These are phyloP conservation scores for Drosophila pegasa DNA, from an alignment of 2,888 invertebrate species.

Conservation along the genomic window DNA sequence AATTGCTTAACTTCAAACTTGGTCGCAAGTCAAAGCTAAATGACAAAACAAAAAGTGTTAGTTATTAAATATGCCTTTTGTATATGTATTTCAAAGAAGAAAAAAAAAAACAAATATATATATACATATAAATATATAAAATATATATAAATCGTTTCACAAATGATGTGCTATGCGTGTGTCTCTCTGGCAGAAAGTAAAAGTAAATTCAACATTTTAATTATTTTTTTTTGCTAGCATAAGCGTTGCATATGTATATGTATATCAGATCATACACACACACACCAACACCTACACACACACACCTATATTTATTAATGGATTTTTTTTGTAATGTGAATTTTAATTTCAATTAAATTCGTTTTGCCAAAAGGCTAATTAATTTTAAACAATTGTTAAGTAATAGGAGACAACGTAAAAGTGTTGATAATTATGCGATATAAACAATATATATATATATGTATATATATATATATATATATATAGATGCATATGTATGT, in stretches of 20 bases:
- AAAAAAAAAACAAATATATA: background rate
- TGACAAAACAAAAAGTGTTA: constrained; percentile 6
- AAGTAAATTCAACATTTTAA: constrained; percentile 22
- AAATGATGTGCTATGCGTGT: constrained; percentile 29
- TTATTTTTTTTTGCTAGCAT: constrained; percentile 51
- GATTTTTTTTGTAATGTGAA: constrained; percentile 17
- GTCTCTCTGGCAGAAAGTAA: constrained; percentile 27
- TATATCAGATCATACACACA: constrained; percentile 21
- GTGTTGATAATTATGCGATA: constrained; percentile 40
- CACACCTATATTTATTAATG: constrained; percentile 42
- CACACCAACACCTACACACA: background rate
- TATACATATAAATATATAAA: background rate
- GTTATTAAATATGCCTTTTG: constrained; percentile 48
- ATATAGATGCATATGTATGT: background rate
- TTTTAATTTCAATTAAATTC: constrained; percentile 25
- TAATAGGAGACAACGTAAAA: constrained; percentile 29
- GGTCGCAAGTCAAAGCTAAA: background rate
- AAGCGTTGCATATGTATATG: constrained; percentile 56
- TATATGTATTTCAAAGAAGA: constrained; percentile 50
- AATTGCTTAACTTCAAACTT: constrained; percentile 25
- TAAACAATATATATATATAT: constrained; percentile 1
- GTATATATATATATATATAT: background rate
- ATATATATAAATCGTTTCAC: constrained; percentile 23
- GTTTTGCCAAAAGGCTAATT: constrained; percentile 34
- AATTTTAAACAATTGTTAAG: constrained; percentile 18